Evolutionary conservation across 2,797 vertebrate genomes (phyloP).

Genomic region (Pseudochirops cupreus): DNA sequence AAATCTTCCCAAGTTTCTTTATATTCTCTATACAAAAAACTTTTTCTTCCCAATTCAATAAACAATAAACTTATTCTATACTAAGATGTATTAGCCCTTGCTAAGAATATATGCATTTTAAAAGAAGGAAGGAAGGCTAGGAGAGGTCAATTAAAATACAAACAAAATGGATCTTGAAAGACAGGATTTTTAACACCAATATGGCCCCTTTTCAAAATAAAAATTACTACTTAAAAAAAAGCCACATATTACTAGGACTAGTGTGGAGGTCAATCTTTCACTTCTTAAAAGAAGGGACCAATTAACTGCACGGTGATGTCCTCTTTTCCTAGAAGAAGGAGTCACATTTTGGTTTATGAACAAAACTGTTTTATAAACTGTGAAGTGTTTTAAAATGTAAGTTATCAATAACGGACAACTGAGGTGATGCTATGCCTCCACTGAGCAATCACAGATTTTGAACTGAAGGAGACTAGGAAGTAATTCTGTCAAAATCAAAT

Average conservation of each 20-base stretch:
- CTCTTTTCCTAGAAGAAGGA: background rate
- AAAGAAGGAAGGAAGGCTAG: background rate
- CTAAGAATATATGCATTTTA: slow-evolving; percentile 9
- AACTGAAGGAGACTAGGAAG: background rate
- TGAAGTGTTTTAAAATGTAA: background rate
- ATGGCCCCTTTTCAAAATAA: too few species aligned
- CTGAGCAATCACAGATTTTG: background rate
- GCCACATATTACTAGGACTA: background rate
- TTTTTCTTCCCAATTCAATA: background rate
- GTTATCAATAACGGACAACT: background rate
- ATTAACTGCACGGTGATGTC: background rate
- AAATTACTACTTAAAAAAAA: too few species aligned
- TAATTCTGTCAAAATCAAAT: background rate
- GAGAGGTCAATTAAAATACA: too few species aligned
- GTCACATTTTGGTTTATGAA: background rate
- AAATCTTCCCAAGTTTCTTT: slow-evolving; percentile 27
- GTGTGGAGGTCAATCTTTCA: background rate
- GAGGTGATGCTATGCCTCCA: background rate
- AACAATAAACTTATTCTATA: background rate
- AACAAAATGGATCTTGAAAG: background rate
- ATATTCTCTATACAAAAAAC: background rate
- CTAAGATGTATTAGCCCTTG: background rate
- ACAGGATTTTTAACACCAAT: slow-evolving; percentile 6
- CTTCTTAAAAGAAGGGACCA: background rate
- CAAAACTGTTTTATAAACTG: background rate